Conservation (phyloP, 2,888 invertebrate species). For the Coleophora flavipennella region DNA sequence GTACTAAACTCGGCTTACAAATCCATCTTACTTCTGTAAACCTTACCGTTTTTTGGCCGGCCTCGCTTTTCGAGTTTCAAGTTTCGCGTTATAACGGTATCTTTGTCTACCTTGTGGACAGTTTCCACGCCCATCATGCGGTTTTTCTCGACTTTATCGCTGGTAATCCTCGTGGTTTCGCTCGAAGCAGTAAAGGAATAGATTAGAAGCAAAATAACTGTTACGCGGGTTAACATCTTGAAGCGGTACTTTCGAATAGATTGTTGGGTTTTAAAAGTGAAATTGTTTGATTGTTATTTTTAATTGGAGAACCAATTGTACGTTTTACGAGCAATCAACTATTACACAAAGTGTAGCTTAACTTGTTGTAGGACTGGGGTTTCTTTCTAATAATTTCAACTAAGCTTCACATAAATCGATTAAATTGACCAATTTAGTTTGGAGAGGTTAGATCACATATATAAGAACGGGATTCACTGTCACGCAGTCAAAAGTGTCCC, state of each 20-base stretch:
- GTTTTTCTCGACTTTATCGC: conserved; percentile 17
- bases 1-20: too few species aligned
- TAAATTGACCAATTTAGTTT: too few species aligned
- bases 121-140: conserved; percentile 43
- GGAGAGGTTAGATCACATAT: too few species aligned
- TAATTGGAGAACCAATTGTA: neutral
- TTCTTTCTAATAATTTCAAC: too few species aligned
- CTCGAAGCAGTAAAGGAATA: conserved; percentile 3
- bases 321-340: neutral
- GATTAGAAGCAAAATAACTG: conserved; percentile 11
- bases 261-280: neutral
- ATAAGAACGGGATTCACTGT: too few species aligned
- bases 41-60: conserved; percentile 24
- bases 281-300: conserved; percentile 1
- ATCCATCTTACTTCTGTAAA: neutral
- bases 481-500: too few species aligned
- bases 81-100: conserved; percentile 47
- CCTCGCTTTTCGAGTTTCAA: conserved; percentile 36
- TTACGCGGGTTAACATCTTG: conserved; percentile 1
- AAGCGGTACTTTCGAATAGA: neutral
- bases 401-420: too few species aligned
- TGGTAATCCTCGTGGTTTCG: conserved; percentile 1
- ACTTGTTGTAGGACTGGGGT: too few species aligned
- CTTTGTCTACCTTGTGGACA: conserved; percentile 44
- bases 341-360: neutral